These are phyloP conservation scores for Drosophila seguyi DNA, from an alignment of 1,140 invertebrate genomes.

Conservation along the genomic window DNA sequence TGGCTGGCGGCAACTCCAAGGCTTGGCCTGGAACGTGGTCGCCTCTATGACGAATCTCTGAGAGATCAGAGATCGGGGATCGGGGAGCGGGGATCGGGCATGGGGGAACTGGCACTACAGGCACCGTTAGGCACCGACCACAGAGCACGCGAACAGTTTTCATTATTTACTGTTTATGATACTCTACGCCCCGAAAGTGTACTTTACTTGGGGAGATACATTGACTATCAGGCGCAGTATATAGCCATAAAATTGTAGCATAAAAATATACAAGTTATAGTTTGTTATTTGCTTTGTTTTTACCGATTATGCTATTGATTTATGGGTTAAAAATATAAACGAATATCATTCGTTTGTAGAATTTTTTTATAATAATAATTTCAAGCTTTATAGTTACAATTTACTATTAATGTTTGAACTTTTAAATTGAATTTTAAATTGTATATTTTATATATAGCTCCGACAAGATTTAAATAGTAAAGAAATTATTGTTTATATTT, in stretches of 20 bases:
- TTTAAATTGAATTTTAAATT: neutral
- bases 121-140: conserved; percentile 70
- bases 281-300: neutral
- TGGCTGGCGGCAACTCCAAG: conserved; percentile 52
- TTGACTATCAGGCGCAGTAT: neutral
- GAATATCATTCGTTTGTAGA: too few species aligned
- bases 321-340: neutral
- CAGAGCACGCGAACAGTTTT: conserved; percentile 73
- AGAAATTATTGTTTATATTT: too few species aligned
- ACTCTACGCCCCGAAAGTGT: conserved; percentile 30
- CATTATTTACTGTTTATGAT: conserved; percentile 64
- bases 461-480: neutral
- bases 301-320: too few species aligned
- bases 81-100: neutral
- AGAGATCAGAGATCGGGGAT: neutral
- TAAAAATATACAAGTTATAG: neutral
- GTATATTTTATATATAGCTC: neutral
- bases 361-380: too few species aligned
- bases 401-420: neutral
- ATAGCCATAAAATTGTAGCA: neutral
- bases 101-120: conserved; percentile 50
- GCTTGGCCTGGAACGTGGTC: conserved; percentile 63
- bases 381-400: neutral
- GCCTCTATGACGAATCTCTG: conserved; percentile 72
- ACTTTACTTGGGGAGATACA: neutral